Evolutionary conservation across 2,113 vertebrate genomes (phyloP).

Genomic region (Scalopus aquaticus): DNA sequence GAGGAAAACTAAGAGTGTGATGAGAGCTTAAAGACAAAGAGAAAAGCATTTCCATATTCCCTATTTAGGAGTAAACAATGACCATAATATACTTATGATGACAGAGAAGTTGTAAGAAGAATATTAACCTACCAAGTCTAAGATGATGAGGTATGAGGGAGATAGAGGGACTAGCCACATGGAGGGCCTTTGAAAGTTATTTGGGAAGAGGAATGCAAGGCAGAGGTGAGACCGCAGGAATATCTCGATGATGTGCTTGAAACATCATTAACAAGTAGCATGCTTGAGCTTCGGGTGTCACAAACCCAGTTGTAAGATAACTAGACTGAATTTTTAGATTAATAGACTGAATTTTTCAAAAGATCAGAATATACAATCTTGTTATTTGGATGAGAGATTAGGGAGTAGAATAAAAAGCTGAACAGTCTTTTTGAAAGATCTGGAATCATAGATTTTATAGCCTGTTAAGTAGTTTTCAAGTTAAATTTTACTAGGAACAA

Average conservation of each 20-base stretch:
- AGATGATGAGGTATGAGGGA: not conserved
- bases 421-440: not conserved
- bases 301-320: not conserved
- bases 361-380: not conserved
- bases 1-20: not conserved
- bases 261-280: not conserved
- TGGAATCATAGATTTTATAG: not conserved
- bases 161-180: accelerated
- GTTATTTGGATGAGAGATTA: not conserved
- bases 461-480: not conserved
- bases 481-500: not conserved
- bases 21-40: not conserved
- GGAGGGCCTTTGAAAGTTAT: not conserved
- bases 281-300: not conserved
- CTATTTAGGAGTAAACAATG: not conserved
- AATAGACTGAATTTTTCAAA: not conserved
- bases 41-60: not conserved
- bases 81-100: not conserved
- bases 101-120: not conserved
- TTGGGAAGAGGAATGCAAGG: not conserved
- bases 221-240: not conserved
- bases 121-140: not conserved
- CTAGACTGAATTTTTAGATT: too few relatives aligned
- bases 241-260: not conserved
- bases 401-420: not conserved